Percentiles rank a stretch among this genome's conserved stretches.
These are phyloP conservation scores for Sacculina carcini DNA, from an alignment of 2,888 invertebrate genomes.

Conservation along the genomic window DNA sequence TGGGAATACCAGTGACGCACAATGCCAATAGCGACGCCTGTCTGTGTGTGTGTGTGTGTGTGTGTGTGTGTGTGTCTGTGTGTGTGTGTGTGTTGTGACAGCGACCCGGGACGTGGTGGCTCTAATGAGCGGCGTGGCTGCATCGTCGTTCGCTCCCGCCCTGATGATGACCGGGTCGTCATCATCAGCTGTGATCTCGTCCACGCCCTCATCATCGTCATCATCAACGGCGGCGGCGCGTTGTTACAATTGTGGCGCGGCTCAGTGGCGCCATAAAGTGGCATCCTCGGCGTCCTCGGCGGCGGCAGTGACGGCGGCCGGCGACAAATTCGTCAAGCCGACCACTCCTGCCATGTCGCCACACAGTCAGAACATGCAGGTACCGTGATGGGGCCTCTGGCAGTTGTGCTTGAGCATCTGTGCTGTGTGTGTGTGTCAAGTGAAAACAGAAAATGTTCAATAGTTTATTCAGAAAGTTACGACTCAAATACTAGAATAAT, in stretches of 20 bases:
- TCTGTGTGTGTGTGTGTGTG: no score
- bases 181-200: background rate
- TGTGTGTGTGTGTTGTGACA: no score
- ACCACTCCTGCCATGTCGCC: conserved; percentile 21
- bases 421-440: background rate
- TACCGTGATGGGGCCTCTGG: no score
- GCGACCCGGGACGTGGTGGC: no score
- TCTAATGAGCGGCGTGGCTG: no score
- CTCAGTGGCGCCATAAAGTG: conserved; percentile 21
- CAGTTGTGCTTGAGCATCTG: background rate
- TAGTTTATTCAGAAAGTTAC: no score
- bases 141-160: no score
- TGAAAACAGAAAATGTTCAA: background rate
- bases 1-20: no score
- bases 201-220: conserved; percentile 15
- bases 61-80: no score
- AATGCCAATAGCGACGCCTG: no score
- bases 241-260: conserved; percentile 39
- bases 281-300: conserved; percentile 21
- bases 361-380: background rate
- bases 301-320: conserved; percentile 16
- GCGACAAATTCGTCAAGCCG: conserved; percentile 62
- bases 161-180: background rate
- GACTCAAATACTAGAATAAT: no score
- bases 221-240: conserved; percentile 28